phyloP scores from a whole-genome alignment of 2,113 vertebrate species.

The Caranx ignobilis region DNA sequence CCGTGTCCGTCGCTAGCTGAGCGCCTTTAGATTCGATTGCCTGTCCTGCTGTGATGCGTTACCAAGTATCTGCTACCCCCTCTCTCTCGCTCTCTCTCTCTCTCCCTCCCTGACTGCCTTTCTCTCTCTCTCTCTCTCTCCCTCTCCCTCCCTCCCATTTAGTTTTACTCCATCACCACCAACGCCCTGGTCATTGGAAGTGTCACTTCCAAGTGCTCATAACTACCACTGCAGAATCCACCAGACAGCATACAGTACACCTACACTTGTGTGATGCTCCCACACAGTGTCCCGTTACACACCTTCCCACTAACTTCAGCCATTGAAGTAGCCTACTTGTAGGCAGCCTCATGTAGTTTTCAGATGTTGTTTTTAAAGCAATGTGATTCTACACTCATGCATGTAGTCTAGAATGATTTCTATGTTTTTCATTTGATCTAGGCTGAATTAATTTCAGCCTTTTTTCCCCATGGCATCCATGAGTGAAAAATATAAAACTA shows the following conservation, averaged over 20 bases:
- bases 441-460: neutral
- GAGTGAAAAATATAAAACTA: slow-evolving; percentile 15
- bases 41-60: slow-evolving; percentile 80
- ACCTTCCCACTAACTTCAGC: neutral
- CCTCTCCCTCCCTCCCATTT: slow-evolving; percentile 28
- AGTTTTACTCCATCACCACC: slow-evolving; percentile 50
- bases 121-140: slow-evolving; percentile 17
- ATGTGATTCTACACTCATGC: neutral
- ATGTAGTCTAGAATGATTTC: neutral
- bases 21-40: slow-evolving; percentile 76
- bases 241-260: neutral
- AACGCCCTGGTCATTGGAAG: slow-evolving; percentile 46
- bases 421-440: slow-evolving; percentile 2
- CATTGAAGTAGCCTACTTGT: slow-evolving; percentile 3
- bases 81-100: slow-evolving; percentile 42
- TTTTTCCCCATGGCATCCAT: neutral
- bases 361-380: neutral
- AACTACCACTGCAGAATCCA: slow-evolving; percentile 20
- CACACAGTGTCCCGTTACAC: neutral
- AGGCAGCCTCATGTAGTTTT: slow-evolving; percentile 5
- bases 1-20: slow-evolving; percentile 77
- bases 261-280: slow-evolving; percentile 5
- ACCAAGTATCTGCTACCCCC: slow-evolving; percentile 70
- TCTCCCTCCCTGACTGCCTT: slow-evolving; percentile 10
- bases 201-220: slow-evolving; percentile 28